A percentile compares a stretch with the other conserved stretches of the same genome.
Conservation (phyloP, 2,113 vertebrate genomes). For the Shinisaurus crocodilurus region DNA sequence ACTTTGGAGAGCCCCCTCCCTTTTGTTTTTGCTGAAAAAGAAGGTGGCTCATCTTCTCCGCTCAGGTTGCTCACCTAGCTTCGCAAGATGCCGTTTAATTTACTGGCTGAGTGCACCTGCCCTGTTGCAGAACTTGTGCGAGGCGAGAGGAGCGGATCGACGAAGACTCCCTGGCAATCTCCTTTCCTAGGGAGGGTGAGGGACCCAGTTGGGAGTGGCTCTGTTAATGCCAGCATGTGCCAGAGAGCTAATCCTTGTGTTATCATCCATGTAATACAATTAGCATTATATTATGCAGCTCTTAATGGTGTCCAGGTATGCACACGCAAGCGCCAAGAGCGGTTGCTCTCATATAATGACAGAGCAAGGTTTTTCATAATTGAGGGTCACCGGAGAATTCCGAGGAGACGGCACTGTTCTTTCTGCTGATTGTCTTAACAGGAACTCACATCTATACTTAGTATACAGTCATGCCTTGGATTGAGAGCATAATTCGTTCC, state of each 20-base stretch:
- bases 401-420: not conserved
- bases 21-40: not conserved
- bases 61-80: constrained; percentile 7
- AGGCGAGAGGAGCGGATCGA: not conserved
- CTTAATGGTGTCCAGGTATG: not conserved
- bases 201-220: constrained; percentile 14
- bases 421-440: not conserved
- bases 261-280: constrained; percentile 39
- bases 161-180: accelerated
- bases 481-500: too few species aligned
- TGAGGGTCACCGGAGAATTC: not conserved
- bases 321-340: too few species aligned
- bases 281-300: constrained; percentile 5
- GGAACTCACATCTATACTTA: not conserved
- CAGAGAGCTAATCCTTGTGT: constrained; percentile 24
- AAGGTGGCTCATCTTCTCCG: not conserved
- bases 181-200: not conserved
- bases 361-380: not conserved
- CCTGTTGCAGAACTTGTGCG: not conserved
- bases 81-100: constrained; percentile 56
- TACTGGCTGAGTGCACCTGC: constrained; percentile 52
- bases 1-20: not conserved
- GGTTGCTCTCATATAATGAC: not conserved
- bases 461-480: too few species aligned
- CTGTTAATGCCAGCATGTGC: constrained; percentile 21